phyloP scores from a whole-genome alignment of 2,797 vertebrate genomes.

The Rhynchonycteris naso region DNA sequence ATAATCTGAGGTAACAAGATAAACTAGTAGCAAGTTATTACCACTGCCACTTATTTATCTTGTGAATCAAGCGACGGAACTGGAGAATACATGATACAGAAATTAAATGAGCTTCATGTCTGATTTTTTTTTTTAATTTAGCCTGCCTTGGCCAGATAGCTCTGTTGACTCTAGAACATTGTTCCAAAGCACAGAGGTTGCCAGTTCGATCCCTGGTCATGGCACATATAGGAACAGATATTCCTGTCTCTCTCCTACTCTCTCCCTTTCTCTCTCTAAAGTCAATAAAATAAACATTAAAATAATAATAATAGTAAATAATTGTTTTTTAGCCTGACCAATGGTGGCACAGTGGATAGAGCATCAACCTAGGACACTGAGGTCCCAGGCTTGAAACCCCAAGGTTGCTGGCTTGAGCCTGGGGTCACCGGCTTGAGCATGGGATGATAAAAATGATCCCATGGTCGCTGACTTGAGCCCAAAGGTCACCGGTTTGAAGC shows the following conservation, averaged over 20 bases:
- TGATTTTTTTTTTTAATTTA: constrained; percentile 22
- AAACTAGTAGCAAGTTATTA: constrained; percentile 17
- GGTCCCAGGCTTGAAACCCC: too few species aligned
- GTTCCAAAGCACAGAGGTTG: neutral
- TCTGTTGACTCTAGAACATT: neutral
- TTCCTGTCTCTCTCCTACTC: neutral
- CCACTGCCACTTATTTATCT: neutral
- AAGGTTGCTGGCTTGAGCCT: too few species aligned
- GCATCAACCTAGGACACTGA: too few species aligned
- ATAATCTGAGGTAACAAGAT: constrained; percentile 23
- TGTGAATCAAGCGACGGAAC: neutral
- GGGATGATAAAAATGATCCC: too few species aligned
- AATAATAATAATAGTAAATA: too few species aligned
- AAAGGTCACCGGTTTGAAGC: too few species aligned
- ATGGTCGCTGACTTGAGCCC: too few species aligned
- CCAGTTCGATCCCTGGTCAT: neutral
- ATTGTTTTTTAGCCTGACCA: too few species aligned
- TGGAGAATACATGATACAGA: neutral
- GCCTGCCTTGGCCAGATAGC: neutral
- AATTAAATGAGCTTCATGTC: neutral
- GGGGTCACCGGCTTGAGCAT: too few species aligned
- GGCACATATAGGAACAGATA: neutral
- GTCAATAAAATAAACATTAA: too few species aligned
- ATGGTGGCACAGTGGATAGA: too few species aligned
- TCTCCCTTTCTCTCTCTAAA: neutral